Evolutionary conservation across 2,888 invertebrate species (phyloP).

Genomic region (Campaea margaritaria): DNA sequence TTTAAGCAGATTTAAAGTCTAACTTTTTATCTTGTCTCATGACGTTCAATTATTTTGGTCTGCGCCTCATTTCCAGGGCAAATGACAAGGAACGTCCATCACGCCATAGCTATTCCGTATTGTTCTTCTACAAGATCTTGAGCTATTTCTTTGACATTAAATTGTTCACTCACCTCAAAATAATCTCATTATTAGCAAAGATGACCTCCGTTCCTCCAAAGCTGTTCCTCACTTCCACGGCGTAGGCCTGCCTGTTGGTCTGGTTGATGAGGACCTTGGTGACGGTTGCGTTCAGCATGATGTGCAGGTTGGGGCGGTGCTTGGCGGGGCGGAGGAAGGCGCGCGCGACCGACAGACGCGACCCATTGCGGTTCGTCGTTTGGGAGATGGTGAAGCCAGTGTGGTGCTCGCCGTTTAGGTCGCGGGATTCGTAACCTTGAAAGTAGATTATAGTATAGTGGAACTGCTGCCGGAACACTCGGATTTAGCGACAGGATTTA

Average conservation of each 20-base stretch:
- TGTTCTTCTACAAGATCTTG: too few relatives aligned
- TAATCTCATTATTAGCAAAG: conserved; percentile 88
- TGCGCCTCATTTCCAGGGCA: too few relatives aligned
- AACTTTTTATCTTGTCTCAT: too few relatives aligned
- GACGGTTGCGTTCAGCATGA: conserved; percentile 93
- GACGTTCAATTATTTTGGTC: too few relatives aligned
- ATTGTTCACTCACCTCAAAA: conserved; percentile 77
- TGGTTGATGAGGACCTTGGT: conserved; percentile 91
- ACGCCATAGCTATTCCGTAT: too few relatives aligned
- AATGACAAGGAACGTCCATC: too few relatives aligned
- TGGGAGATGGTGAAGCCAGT: conserved; percentile 95
- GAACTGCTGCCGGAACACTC: too few relatives aligned
- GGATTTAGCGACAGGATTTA: too few relatives aligned
- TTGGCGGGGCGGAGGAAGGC: conserved; percentile 93
- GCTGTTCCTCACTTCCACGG: conserved; percentile 89
- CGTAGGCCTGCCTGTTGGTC: conserved; percentile 89
- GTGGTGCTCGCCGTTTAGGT: conserved; percentile 92
- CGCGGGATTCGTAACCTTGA: conserved; percentile 88
- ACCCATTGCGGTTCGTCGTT: conserved; percentile 94
- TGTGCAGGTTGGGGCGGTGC: conserved; percentile 91
- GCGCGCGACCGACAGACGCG: conserved; percentile 91
- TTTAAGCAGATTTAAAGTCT: too few relatives aligned
- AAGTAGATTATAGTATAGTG: too few relatives aligned
- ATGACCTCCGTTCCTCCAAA: conserved; percentile 84
- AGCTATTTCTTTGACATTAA: not conserved